Evolutionary conservation across 2,113 vertebrate genomes (phyloP).

Genomic region (Butorides virescens): DNA sequence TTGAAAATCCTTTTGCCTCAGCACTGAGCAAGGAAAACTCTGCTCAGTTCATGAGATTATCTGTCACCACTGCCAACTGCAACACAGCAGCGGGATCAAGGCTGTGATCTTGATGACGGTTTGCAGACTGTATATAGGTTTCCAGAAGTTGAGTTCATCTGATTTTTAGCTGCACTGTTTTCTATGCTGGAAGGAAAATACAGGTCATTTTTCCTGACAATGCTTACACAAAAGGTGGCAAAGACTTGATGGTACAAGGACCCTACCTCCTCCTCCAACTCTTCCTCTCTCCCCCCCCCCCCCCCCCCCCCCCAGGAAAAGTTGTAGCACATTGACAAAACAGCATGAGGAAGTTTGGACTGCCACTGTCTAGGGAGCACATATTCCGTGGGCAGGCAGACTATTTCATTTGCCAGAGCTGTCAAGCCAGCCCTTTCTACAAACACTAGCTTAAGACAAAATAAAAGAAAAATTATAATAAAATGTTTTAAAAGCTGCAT

Average conservation of each 20-base stretch:
- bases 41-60: background rate
- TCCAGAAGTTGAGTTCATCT: background rate
- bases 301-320: background rate
- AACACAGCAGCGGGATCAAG: background rate
- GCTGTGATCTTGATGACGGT: accelerated
- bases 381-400: slow-evolving; percentile 61
- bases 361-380: slow-evolving; percentile 44
- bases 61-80: background rate
- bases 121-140: background rate
- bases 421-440: slow-evolving; percentile 49
- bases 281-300: background rate
- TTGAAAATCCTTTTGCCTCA: background rate
- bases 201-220: background rate
- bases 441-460: slow-evolving; percentile 54
- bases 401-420: slow-evolving; percentile 55
- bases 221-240: accelerated
- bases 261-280: background rate
- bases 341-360: slow-evolving; percentile 56
- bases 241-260: background rate
- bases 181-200: background rate
- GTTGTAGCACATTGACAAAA: background rate
- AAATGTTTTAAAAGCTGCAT: slow-evolving; percentile 50
- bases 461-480: slow-evolving; percentile 54
- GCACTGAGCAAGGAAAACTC: background rate
- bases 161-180: background rate